Percentiles rank a stretch among this genome's conserved stretches.
Evolutionary conservation across 2,888 invertebrate species (phyloP).

Genomic region (Noctua janthina): DNA sequence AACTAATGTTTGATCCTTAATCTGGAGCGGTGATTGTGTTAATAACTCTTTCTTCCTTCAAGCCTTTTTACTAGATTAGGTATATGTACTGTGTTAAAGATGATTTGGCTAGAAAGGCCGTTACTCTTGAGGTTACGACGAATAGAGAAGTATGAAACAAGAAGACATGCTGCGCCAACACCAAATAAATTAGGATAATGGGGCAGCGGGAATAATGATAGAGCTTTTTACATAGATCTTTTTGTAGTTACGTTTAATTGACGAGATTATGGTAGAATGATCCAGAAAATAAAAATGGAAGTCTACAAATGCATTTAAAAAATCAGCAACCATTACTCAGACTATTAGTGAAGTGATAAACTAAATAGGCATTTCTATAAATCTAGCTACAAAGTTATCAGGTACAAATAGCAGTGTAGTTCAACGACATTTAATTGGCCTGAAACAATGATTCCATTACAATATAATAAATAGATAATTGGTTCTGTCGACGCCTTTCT

Average conservation of each 20-base stretch:
- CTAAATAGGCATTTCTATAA: not conserved
- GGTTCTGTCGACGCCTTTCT: no score
- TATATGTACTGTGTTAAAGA: not conserved
- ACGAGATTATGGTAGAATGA: not conserved
- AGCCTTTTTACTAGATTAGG: not conserved
- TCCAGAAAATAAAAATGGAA: not conserved
- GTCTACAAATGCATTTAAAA: not conserved
- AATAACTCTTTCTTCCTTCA: slow-evolving; percentile 5
- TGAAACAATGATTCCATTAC: slow-evolving; percentile 25
- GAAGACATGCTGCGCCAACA: not conserved
- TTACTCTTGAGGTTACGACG: not conserved
- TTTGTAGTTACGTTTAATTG: not conserved
- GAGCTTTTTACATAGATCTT: not conserved
- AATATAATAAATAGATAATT: slow-evolving; percentile 12
- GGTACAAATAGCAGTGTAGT: slow-evolving; percentile 23
- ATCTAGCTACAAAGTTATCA: not conserved
- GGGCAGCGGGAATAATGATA: not conserved
- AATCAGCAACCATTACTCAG: not conserved
- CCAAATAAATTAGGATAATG: not conserved
- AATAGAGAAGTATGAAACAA: not conserved
- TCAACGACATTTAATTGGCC: slow-evolving; percentile 48
- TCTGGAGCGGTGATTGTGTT: slow-evolving; percentile 21
- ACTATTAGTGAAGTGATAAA: not conserved
- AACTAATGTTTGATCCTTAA: slow-evolving; percentile 35
- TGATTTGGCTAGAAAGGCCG: not conserved